A percentile compares a stretch with the other conserved stretches of the same genome.
phyloP scores from a whole-genome alignment of 30 jellyfish, hydroid and myxozoan species.

The Hydra vulgaris region DNA sequence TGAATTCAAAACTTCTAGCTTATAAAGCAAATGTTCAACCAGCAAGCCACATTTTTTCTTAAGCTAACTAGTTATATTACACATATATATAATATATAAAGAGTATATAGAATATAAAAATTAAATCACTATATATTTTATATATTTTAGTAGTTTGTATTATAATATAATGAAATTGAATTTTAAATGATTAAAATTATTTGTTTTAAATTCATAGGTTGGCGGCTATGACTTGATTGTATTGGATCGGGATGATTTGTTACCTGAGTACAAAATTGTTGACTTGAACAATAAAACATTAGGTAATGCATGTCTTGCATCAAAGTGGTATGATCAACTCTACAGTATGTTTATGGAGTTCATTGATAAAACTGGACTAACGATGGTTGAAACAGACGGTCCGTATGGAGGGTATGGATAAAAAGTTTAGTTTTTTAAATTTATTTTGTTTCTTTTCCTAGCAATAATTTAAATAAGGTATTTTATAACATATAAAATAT shows the following conservation, averaged over 20 bases:
- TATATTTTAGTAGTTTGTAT: no score
- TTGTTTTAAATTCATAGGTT: slow-evolving; percentile 11
- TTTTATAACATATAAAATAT: no score
- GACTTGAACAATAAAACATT: slow-evolving; percentile 1
- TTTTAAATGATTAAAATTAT: neutral
- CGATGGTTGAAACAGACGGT: slow-evolving; percentile 36
- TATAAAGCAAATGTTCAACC: no score
- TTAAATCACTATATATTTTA: no score
- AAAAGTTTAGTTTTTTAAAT: no score
- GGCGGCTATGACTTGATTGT: slow-evolving; percentile 32
- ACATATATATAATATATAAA: no score
- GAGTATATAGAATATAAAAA: no score
- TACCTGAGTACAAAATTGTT: neutral
- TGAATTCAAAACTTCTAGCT: no score
- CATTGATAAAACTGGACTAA: slow-evolving; percentile 13
- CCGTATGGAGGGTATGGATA: slow-evolving; percentile 41
- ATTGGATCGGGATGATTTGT: slow-evolving; percentile 22
- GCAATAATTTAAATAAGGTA: no score
- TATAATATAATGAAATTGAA: neutral
- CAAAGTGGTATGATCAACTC: slow-evolving; percentile 20
- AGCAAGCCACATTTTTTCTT: no score
- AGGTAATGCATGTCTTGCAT: slow-evolving; percentile 31
- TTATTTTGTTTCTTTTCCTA: no score
- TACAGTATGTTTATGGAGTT: slow-evolving; percentile 5
- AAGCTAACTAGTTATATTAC: no score